These are phyloP conservation scores for Torymus tubicola DNA, from an alignment of 2,888 invertebrate species.

Conservation along the genomic window DNA sequence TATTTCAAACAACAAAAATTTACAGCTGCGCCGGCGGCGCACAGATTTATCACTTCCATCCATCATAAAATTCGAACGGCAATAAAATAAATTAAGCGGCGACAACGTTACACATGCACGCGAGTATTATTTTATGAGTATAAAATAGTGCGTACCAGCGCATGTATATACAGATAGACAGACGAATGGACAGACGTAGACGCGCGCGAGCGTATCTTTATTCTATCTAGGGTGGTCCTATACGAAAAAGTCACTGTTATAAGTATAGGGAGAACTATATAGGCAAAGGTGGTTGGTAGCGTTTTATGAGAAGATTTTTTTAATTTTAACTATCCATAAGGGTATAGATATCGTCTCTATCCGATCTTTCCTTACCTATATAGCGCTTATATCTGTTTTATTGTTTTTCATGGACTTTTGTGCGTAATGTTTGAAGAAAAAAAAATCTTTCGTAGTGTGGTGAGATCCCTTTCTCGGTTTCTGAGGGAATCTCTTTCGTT, in stretches of 20 bases:
- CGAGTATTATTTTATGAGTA: conserved; percentile 50
- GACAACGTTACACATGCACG: conserved; percentile 46
- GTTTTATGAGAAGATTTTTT: conserved; percentile 70
- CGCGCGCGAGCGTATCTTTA: conserved; percentile 20
- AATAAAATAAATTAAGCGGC: conserved; percentile 57
- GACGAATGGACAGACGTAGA: neutral
- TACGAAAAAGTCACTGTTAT: no score
- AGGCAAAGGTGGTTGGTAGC: conserved; percentile 55
- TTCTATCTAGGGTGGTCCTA: conserved; percentile 41
- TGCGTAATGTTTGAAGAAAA: conserved; percentile 37
- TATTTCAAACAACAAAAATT: conserved; percentile 52
- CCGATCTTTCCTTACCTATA: conserved; percentile 72
- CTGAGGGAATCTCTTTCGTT: conserved; percentile 16
- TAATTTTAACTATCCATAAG: conserved; percentile 72
- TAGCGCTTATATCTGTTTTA: conserved; percentile 57
- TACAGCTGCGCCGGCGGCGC: conserved; percentile 39
- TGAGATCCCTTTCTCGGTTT: conserved; percentile 31
- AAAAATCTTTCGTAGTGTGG: conserved; percentile 11
- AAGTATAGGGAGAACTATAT: no score
- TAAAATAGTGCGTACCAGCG: conserved; percentile 22
- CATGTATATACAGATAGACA: neutral
- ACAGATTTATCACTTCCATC: conserved; percentile 58
- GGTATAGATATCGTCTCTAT: conserved; percentile 69
- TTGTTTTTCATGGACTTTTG: conserved; percentile 61
- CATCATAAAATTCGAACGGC: conserved; percentile 56